phyloP scores from a whole-genome alignment of 2,113 vertebrate species.

The Balaeniceps rex region DNA sequence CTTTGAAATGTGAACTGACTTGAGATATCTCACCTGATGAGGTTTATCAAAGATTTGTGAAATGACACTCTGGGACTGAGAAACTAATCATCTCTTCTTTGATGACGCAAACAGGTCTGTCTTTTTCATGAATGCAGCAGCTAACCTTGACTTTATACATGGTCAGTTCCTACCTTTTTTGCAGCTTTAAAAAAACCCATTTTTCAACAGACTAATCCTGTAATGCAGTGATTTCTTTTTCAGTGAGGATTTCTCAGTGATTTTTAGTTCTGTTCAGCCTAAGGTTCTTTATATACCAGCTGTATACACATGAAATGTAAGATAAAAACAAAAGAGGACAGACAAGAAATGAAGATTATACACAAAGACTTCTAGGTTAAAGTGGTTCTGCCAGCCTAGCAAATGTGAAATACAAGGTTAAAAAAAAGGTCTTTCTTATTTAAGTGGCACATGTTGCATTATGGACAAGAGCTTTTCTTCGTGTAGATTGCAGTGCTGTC shows the following conservation, averaged over 20 bases:
- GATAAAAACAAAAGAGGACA: conserved; percentile 28
- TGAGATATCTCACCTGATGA: conserved; percentile 15
- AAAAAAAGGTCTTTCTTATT: neutral
- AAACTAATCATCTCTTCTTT: conserved; percentile 14
- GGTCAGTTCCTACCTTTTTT: neutral
- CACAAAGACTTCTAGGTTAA: neutral
- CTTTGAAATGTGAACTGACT: neutral
- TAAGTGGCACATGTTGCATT: neutral
- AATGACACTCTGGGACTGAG: neutral
- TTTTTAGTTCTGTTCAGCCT: conserved; percentile 19
- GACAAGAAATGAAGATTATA: neutral
- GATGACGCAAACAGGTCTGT: neutral
- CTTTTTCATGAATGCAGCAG: neutral
- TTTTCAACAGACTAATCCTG: conserved; percentile 30
- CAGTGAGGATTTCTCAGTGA: conserved; percentile 21
- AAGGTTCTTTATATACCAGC: conserved; percentile 12
- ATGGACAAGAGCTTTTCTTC: neutral
- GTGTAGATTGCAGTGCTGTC: neutral
- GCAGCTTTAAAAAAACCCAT: neutral
- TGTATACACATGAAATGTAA: neutral
- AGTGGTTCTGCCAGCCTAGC: neutral
- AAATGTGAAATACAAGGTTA: neutral
- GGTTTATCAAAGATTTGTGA: conserved; percentile 34
- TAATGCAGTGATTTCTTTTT: conserved; percentile 33
- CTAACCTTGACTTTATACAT: conserved; percentile 11